Percentiles rank a stretch among this genome's conserved stretches.
Evolutionary conservation across 1,140 invertebrate genomes (phyloP).

Genomic region (Cylas formicarius): DNA sequence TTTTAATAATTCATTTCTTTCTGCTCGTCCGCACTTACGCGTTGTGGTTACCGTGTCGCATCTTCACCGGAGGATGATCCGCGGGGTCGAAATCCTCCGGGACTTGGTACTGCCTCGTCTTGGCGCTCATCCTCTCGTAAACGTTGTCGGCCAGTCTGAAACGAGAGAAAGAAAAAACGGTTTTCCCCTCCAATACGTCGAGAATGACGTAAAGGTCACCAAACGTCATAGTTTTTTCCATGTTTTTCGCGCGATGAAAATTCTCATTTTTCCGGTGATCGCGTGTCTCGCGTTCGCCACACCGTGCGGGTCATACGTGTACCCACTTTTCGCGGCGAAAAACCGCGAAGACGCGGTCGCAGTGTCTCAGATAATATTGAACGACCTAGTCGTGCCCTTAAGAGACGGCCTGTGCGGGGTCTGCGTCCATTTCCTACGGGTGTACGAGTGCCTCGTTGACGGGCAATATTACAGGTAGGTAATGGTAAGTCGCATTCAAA

Average conservation of each 20-base stretch:
- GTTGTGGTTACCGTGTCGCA: slow-evolving; percentile 19
- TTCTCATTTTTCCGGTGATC: too few relatives aligned
- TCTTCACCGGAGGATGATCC: slow-evolving; percentile 25
- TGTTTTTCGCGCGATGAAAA: not conserved
- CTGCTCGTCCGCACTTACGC: slow-evolving; percentile 13
- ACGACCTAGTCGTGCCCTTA: slow-evolving; percentile 15
- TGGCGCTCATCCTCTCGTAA: slow-evolving; percentile 11
- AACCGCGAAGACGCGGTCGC: too few relatives aligned
- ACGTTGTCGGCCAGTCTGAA: slow-evolving; percentile 5
- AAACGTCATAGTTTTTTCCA: not conserved
- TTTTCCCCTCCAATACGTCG: not conserved
- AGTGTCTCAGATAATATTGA: too few relatives aligned
- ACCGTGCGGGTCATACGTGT: too few relatives aligned
- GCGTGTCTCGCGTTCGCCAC: too few relatives aligned
- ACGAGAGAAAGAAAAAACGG: not conserved
- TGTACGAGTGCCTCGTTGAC: slow-evolving; percentile 18
- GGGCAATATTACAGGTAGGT: slow-evolving; percentile 6
- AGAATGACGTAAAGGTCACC: not conserved
- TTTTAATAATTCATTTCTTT: not conserved
- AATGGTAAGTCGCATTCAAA: not conserved
- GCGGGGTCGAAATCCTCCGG: slow-evolving; percentile 25
- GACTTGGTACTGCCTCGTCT: slow-evolving; percentile 15
- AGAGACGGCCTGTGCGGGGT: slow-evolving; percentile 19
- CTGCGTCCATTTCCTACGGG: slow-evolving; percentile 18
- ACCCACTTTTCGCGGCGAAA: too few relatives aligned